phyloP scores from a whole-genome alignment of 2,888 invertebrate species.

The Pinctada fucata region DNA sequence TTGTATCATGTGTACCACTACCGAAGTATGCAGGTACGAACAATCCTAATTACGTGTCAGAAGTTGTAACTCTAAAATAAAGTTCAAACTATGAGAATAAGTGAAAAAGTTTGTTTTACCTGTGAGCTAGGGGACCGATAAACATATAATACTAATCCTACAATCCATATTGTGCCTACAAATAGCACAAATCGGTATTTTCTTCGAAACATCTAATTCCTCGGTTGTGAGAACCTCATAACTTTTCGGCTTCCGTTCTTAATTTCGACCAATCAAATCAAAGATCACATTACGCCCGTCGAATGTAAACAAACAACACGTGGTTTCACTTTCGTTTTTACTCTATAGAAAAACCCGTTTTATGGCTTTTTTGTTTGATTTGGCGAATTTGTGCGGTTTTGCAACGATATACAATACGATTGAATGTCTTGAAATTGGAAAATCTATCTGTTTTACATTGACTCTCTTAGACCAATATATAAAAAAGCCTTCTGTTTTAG shows the following conservation, averaged over 20 bases:
- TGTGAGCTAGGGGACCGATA: conserved; percentile 53
- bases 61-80: no score
- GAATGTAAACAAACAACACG: not conserved
- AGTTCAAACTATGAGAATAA: not conserved
- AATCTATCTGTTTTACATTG: no score
- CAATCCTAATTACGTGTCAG: no score
- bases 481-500: no score
- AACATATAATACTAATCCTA: conserved; percentile 62
- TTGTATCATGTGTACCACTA: no score
- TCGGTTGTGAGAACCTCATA: conserved; percentile 1
- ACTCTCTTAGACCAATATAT: no score
- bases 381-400: no score
- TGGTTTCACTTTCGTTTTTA: not conserved
- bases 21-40: no score
- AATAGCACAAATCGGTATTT: conserved; percentile 66
- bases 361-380: no score
- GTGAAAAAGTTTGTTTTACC: conserved; percentile 45
- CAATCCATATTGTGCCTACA: conserved; percentile 64
- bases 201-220: conserved; percentile 60
- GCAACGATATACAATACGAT: no score
- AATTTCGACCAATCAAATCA: conserved; percentile 3
- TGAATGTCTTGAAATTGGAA: no score
- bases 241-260: conserved; percentile 7
- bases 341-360: not conserved
- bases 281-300: not conserved